Base-by-base conservation (phyloP, 2,888 invertebrate species). In the Heliconius ethilla region DNA sequence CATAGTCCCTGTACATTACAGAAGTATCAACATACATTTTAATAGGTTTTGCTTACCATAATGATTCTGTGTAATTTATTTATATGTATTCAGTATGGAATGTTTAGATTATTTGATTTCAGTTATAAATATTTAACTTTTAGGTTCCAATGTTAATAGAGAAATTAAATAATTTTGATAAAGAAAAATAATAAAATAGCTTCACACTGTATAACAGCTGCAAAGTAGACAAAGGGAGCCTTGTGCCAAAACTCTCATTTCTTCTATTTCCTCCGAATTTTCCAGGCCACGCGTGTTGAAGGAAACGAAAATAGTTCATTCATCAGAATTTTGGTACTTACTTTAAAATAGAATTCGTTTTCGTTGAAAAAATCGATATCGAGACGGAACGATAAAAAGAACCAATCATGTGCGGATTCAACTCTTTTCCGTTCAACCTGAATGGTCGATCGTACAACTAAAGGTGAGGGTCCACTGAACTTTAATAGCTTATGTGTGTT, bases 341-440 rank as follows among this genome's bases (percentile, higher is more conserved):
- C 27, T 25, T 40, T 11, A 69, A 25, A 11, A 69, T 40, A 25
- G 40, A 45, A 40, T n/a, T 13, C 11, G 37, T 5, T 40, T 69
- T 2, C 29, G 55, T 70, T 13, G 18, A 63, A 40, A 73, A 40
- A 62, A 74, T 63, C 63, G 11, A 74, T 62, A 74, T 63, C 18
- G 62, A 73, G 29, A 27, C 29, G 51, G 29, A 62, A 62, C 59
- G 63, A 40, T 40, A 69, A 63, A 59, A 74, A 76, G 72, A 70
- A 72, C 72, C 72, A 77, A 77, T 77, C 67, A 74, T 66, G 77
- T 77, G 33, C 69, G 67, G 73, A 77, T 73, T 74, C 67, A 45
- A 77, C 66, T 74, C 63, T 67, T 74, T 73, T 74, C 62, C 74
- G 69, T 59, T 74, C 55, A 74, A 74, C 69, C 67, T 77, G 77